Evolutionary conservation across 2,113 vertebrate genomes (phyloP), one percentile per base, ranked within the genome.

Genomic region (Coturnix japonica): DNA sequence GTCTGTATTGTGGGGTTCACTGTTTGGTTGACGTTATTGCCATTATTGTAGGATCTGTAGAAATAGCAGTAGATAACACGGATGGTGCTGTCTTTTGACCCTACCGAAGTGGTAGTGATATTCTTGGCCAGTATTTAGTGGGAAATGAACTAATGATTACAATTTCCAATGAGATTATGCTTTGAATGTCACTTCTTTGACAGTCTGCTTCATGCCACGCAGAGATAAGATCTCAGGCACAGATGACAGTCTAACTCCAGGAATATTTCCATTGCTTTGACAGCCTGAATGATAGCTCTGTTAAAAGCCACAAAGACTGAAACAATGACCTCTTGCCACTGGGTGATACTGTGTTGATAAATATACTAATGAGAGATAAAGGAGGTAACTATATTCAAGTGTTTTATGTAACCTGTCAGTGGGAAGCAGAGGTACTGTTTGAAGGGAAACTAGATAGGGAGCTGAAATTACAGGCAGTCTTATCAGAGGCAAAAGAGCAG

Each of bases 401-500:
- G 78, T n/a, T 87, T 80, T 53, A 35, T 86, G 74, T 69, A 19
- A 77, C 74, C 73, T 85, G 82, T 70, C 73, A 41, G 43, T 44
- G 91, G 81, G 64, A 89, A 85, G 71, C 86, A 82, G 87, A 80
- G 81, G 87, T 76, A 37, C 21, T 2, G 8, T 57, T 56, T 2
- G 43, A 70, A 92, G 44, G 86, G 88, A 89, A 78, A 78, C 37
- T 35, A 83, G 89, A 90, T 88, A 75, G 77, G 83, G 91, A 95
- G 89, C 84, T 96, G 92, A 90, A 95, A 91, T 95, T 93, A 76
- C 63, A 76, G 81, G 78, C 77, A 74, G 65, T 13, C 86, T 95
- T 66, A 92, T 89, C 81, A 3, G 61, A 87, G 85, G 65, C n/a
- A 53, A 5, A 75, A 81, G 89, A 81, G 91, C 94, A 89, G 89